Evolutionary conservation across 2,797 vertebrate genomes (phyloP), one percentile per base, ranked within the genome.

Genomic region (Chaetophractus vellerosus): DNA sequence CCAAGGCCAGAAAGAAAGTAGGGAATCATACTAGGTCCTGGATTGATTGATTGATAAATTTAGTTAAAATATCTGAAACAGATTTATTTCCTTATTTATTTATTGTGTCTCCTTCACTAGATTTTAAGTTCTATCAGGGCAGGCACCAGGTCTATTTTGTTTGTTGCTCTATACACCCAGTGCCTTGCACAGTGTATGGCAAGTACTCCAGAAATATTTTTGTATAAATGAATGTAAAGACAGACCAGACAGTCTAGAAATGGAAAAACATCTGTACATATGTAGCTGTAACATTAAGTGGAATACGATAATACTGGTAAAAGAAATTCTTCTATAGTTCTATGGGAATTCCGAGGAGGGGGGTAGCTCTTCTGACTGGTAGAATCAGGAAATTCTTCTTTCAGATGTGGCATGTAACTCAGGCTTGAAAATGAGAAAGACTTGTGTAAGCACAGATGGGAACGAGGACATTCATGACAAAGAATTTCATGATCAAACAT

Each of bases 381-480:
- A 5, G 16, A 86, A 93, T 83, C 64, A 84, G 26, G 57, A 92
- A 72, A 88, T 74, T 85, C 28, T 90, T 88, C 11, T 31, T 28
- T 6, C 6, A 74, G 45, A 74, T n/a, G 50, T 36, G n/a, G 14
- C 2, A 63, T 74, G 21, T 75, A 21, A 52, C 50, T 81, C 41
- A 61, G 52, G 57, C 81, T 71, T 48, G 86, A 68, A 89, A 91
- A 38, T 18, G 36, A 83, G 21, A 11, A 41, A 57, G 52, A 64
- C 63, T 84, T 69, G 28, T 15, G 21, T 50, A 18, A 83, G 48
- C 28, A 59, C 19, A 52, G 24, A 48, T 45, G 15, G 23, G 38
- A 59, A n/a, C 1, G 9, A 81, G 52, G 45, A 1, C 21, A 64
- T 66, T n/a, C 4, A 66, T 6, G 41, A 26, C 50, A 45, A 57